Evolutionary conservation across 2,888 invertebrate genomes (phyloP).

Genomic region (Drosophila gaucha): DNA sequence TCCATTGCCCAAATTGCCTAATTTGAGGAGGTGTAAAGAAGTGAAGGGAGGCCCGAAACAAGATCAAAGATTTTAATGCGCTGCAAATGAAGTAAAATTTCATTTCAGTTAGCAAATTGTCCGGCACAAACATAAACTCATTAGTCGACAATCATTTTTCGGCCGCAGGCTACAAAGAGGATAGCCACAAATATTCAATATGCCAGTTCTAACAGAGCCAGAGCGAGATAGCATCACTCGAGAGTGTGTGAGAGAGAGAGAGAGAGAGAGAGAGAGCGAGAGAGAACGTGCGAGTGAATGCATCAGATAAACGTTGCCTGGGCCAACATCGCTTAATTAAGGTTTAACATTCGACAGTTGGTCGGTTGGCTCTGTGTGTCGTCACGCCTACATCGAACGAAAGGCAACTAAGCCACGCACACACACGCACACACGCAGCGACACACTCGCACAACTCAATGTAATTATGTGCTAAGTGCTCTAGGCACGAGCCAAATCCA

Average conservation of each 20-base stretch:
- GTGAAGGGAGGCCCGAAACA: not conserved
- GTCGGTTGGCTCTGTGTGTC: slow-evolving; percentile 8
- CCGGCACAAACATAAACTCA: slow-evolving; percentile 62
- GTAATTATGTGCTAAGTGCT: slow-evolving; percentile 75
- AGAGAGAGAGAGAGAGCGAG: not conserved
- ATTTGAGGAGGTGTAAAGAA: not conserved
- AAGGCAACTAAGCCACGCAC: slow-evolving; percentile 17
- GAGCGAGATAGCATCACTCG: not conserved
- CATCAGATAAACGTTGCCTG: slow-evolving; percentile 44
- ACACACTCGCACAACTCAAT: slow-evolving; percentile 47
- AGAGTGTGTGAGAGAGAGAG: not conserved
- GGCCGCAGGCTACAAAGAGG: not conserved
- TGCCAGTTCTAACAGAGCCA: slow-evolving; percentile 7
- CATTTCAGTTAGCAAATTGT: slow-evolving; percentile 41
- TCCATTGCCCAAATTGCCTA: not conserved
- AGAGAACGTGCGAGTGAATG: not conserved
- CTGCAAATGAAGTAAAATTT: slow-evolving; percentile 26
- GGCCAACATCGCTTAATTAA: slow-evolving; percentile 64
- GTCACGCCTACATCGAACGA: slow-evolving; percentile 15
- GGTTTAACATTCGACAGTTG: slow-evolving; percentile 48
- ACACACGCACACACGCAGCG: slow-evolving; percentile 6
- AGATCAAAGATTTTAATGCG: slow-evolving; percentile 9
- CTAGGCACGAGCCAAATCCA: slow-evolving; percentile 50
- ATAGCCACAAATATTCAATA: slow-evolving; percentile 66
- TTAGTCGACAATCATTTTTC: slow-evolving; percentile 57